These are phyloP conservation scores for Lasioglossum figueresi DNA, from an alignment of 2,888 invertebrate species.

Conservation along the genomic window DNA sequence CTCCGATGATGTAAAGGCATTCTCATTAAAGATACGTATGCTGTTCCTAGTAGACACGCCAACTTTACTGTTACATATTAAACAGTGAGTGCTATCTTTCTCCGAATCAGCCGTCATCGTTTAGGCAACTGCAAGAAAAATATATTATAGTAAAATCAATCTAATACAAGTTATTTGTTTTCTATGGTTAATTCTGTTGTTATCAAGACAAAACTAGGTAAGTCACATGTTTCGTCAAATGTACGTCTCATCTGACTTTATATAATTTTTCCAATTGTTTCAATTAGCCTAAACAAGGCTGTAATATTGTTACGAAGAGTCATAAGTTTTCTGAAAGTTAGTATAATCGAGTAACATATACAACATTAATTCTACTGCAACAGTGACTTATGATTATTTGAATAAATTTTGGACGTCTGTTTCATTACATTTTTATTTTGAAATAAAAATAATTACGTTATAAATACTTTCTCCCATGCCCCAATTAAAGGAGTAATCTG, in stretches of 20 bases:
- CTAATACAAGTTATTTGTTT: neutral
- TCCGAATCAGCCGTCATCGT: slow-evolving; percentile 80
- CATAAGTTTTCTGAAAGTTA: neutral
- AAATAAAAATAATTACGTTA: neutral
- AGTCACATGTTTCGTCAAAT: neutral
- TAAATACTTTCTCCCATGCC: neutral
- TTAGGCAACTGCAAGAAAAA: slow-evolving; percentile 44
- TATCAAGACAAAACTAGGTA: neutral
- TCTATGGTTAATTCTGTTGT: neutral
- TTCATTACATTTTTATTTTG: neutral
- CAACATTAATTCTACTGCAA: neutral
- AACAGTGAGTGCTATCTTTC: slow-evolving; percentile 84
- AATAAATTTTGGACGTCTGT: neutral
- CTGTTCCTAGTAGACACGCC: slow-evolving; percentile 85
- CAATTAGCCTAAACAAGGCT: neutral
- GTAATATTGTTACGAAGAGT: neutral
- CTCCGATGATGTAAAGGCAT: slow-evolving; percentile 77
- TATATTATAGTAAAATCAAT: neutral
- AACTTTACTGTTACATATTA: slow-evolving; percentile 87
- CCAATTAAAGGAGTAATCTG: neutral
- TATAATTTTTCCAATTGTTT: neutral
- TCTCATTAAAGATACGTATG: slow-evolving; percentile 85
- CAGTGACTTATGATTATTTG: neutral
- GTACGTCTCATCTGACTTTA: neutral
- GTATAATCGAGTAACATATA: neutral